phyloP scores from a whole-genome alignment of 2,113 vertebrate genomes.

The Casuarius casuarius region DNA sequence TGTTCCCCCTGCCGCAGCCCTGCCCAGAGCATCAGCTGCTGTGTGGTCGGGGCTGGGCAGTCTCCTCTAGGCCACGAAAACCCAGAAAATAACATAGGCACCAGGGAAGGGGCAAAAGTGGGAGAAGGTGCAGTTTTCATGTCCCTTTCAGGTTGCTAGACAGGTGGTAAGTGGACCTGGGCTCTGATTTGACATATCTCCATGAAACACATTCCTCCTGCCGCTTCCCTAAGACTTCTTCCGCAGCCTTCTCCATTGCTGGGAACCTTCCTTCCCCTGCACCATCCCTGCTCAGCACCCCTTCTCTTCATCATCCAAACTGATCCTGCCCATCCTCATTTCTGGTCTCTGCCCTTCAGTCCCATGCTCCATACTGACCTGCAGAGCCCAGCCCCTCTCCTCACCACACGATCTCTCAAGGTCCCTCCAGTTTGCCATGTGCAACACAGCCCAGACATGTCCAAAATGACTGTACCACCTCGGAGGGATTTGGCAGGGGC shows the following conservation, averaged over 20 bases:
- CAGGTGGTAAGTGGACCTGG: background rate
- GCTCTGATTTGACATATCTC: background rate
- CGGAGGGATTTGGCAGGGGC: background rate
- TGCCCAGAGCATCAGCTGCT: no score
- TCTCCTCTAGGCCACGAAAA: no score
- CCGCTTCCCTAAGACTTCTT: no score
- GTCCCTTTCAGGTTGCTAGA: no score
- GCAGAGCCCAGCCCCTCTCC: background rate
- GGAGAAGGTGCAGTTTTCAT: no score
- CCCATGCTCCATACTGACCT: background rate
- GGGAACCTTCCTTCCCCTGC: background rate
- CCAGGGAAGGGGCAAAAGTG: no score
- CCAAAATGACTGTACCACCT: background rate
- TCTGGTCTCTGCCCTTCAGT: no score
- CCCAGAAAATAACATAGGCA: no score
- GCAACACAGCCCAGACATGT: background rate
- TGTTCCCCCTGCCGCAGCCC: no score
- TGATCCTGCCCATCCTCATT: no score
- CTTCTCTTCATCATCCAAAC: background rate
- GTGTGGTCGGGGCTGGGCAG: no score
- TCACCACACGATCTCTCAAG: background rate
- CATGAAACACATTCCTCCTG: background rate
- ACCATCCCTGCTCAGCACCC: background rate
- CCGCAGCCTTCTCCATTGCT: background rate
- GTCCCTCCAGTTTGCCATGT: background rate